Evolutionary conservation across 1,140 invertebrate genomes (phyloP).

Genomic region (Drosophila suzukii): DNA sequence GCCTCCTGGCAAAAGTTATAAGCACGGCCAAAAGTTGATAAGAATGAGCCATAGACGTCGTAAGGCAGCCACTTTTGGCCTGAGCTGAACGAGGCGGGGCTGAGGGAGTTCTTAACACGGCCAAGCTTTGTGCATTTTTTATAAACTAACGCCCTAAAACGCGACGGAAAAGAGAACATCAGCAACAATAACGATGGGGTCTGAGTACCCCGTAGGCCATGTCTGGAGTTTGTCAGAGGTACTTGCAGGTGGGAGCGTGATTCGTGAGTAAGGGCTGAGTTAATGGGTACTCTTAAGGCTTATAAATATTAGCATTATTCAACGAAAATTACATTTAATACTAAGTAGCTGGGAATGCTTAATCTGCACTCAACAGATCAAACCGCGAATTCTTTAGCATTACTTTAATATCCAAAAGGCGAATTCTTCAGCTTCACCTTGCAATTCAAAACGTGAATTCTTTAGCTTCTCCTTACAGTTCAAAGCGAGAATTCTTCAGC

Average conservation of each 20-base stretch:
- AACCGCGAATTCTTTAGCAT: no score
- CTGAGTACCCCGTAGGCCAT: conserved; percentile 32
- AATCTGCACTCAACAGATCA: no score
- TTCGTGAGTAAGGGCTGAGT: background rate
- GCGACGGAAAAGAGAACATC: conserved; percentile 31
- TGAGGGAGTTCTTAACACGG: conserved; percentile 73
- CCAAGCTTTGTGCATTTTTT: conserved; percentile 76
- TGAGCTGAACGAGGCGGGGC: background rate
- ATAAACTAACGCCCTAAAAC: conserved; percentile 71
- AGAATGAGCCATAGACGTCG: conserved; percentile 82
- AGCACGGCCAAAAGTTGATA: conserved; percentile 80
- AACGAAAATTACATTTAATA: no score
- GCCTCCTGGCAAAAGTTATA: conserved; percentile 64
- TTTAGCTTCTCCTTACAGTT: no score
- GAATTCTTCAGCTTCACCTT: no score
- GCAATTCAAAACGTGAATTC: no score
- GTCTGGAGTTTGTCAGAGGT: conserved; percentile 23
- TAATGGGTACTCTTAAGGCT: background rate
- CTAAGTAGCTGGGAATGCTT: no score
- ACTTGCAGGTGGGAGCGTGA: conserved; percentile 20
- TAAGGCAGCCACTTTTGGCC: conserved; percentile 72
- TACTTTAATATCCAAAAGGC: no score
- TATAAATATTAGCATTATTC: no score
- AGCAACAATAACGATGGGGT: conserved; percentile 36
- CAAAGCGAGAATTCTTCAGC: no score